Conservation (phyloP, 2,113 vertebrate genomes). For the Ardeotis arabs region DNA sequence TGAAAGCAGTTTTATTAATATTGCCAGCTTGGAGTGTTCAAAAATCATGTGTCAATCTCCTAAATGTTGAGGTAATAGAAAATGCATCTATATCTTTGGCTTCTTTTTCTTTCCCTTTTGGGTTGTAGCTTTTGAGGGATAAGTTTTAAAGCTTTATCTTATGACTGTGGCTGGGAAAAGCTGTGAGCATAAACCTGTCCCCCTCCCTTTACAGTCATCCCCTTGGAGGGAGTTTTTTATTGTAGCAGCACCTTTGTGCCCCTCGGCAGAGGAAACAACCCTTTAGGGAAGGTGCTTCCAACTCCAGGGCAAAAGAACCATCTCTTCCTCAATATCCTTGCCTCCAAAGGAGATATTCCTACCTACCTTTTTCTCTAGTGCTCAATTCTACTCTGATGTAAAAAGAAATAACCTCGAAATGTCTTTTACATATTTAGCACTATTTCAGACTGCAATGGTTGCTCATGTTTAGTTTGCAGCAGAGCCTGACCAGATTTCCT, state of each 20-base stretch:
- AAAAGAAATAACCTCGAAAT: constrained; percentile 21
- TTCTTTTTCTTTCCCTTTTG: constrained; percentile 33
- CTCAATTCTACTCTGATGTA: neutral
- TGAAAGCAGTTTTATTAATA: constrained; percentile 47
- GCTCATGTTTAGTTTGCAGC: constrained; percentile 8
- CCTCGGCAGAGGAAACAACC: neutral
- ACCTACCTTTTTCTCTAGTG: neutral
- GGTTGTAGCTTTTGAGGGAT: neutral
- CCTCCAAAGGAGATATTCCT: neutral
- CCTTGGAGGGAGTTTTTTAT: neutral
- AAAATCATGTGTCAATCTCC: neutral
- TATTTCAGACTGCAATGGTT: neutral
- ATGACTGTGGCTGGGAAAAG: neutral
- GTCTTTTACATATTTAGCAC: neutral
- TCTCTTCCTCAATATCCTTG: neutral
- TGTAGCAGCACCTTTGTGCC: neutral
- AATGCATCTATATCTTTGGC: neutral
- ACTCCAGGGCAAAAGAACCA: neutral
- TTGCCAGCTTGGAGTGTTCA: neutral
- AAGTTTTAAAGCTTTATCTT: neutral
- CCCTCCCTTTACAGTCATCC: neutral
- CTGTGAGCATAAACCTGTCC: neutral
- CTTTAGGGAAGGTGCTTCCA: neutral
- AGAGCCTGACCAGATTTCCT: constrained; percentile 27
- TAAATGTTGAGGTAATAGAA: neutral